A percentile compares a stretch with the other conserved stretches of the same genome.
Conservation (phyloP, 2,888 invertebrate species). For the Chaetoderma sp. region DNA sequence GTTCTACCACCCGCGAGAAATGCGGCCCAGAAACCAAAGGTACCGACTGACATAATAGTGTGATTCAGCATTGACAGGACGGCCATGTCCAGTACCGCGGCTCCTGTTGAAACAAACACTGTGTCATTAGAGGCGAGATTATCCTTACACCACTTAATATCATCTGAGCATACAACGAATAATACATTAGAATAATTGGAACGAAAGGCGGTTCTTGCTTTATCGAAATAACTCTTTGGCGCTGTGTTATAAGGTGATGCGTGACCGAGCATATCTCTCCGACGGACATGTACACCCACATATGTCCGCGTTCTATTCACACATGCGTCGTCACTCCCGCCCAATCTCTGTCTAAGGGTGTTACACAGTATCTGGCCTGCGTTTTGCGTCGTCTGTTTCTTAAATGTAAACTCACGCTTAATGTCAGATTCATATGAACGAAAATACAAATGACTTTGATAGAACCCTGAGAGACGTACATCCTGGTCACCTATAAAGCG, state of each 20-base stretch:
- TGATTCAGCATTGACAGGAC: not conserved
- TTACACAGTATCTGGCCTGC: no score
- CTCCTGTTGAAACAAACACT: not conserved
- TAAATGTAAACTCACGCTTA: no score
- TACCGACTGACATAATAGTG: conserved; percentile 5
- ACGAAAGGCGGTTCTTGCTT: not conserved
- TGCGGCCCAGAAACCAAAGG: conserved; percentile 4
- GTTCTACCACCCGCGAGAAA: not conserved
- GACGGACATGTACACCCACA: conserved; percentile 5
- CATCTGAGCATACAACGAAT: conserved; percentile 3
- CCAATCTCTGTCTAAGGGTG: no score
- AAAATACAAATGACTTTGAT: no score
- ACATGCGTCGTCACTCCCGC: no score
- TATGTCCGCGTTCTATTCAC: no score
- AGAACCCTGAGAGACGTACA: no score
- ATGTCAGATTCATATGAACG: no score
- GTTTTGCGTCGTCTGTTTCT: no score
- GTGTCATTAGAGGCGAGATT: not conserved
- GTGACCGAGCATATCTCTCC: not conserved
- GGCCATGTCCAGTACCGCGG: not conserved
- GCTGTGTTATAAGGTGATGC: not conserved
- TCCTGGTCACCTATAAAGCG: no score
- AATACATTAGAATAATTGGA: not conserved
- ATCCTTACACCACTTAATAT: not conserved
- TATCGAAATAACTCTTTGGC: not conserved